phyloP scores from a whole-genome alignment of 2,797 vertebrate genomes.

The Sebastes oblongus region DNA sequence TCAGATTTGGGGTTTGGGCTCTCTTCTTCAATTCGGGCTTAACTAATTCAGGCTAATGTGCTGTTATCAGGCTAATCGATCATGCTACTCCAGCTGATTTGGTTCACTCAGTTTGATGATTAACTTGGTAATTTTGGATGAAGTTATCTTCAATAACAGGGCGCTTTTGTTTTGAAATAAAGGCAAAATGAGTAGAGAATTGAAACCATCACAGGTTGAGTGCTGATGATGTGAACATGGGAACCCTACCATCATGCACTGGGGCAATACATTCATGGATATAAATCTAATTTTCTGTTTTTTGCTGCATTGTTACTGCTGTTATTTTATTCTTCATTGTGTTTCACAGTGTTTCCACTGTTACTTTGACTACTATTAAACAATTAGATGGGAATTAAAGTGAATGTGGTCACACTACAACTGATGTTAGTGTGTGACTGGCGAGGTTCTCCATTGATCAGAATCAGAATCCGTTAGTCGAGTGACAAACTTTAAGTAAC shows the following conservation, averaged over 20 bases:
- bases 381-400: not conserved
- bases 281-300: not conserved
- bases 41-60: not conserved
- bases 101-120: not conserved
- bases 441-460: too few relatives aligned
- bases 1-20: not conserved
- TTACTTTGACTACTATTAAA: not conserved
- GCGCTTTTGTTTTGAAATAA: not conserved
- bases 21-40: not conserved
- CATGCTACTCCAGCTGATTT: not conserved
- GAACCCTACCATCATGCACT: not conserved
- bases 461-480: too few relatives aligned
- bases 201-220: not conserved
- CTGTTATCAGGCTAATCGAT: not conserved
- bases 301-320: not conserved
- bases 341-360: not conserved
- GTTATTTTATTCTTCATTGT: not conserved
- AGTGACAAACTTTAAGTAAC: too few relatives aligned
- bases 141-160: not conserved
- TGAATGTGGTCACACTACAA: not conserved
- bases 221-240: not conserved
- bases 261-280: not conserved
- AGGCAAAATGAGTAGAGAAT: not conserved
- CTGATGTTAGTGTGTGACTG: too few relatives aligned
- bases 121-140: not conserved